Conservation (phyloP, 2,113 vertebrate species). For the Chlamydotis undulata region DNA sequence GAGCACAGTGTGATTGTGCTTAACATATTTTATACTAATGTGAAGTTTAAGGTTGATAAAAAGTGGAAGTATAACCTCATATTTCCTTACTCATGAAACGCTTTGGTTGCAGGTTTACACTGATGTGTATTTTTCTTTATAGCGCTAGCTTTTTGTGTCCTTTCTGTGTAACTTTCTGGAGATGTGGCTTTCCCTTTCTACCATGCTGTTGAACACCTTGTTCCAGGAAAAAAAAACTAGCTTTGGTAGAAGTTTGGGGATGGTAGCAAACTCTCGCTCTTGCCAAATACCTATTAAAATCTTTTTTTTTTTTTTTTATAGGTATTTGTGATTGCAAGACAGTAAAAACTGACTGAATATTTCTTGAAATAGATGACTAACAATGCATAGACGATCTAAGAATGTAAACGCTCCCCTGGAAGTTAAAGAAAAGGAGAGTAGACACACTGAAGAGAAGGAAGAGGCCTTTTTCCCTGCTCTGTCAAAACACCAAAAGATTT, state of each 20-base stretch:
- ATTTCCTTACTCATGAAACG: accelerated
- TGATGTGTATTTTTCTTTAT: neutral
- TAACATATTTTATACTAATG: accelerated
- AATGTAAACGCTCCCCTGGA: neutral
- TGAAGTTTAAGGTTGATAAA: too few relatives aligned
- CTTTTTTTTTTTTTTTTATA: neutral
- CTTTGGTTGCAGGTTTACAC: neutral
- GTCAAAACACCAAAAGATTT: neutral
- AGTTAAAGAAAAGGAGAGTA: neutral
- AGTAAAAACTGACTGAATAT: neutral
- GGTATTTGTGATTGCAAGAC: neutral
- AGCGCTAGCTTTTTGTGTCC: neutral
- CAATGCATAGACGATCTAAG: neutral
- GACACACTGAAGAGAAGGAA: neutral
- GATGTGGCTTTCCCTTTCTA: neutral
- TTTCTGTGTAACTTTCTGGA: neutral
- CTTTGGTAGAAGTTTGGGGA: neutral
- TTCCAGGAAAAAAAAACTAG: neutral
- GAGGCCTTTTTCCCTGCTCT: neutral
- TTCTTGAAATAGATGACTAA: neutral
- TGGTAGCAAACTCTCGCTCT: accelerated
- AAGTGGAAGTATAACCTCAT: too few relatives aligned
- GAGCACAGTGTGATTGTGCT: neutral
- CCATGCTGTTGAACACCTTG: neutral
- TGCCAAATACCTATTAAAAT: neutral